phyloP scores from a whole-genome alignment of 2,888 invertebrate species.

The Orthosia cruda region DNA sequence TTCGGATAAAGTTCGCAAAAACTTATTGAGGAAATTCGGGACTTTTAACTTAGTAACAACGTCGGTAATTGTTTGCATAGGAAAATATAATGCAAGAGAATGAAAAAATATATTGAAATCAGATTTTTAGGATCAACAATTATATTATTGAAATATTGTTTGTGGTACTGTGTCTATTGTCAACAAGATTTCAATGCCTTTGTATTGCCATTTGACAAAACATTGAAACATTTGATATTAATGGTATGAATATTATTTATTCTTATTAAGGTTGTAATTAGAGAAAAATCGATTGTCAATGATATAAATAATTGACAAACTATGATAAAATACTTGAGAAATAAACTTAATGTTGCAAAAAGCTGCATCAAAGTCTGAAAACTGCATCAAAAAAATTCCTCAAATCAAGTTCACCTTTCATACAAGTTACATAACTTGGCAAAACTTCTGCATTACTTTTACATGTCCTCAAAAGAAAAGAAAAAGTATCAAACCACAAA shows the following conservation, averaged over 20 bases:
- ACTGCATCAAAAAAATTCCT: background rate
- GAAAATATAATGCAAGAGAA: background rate
- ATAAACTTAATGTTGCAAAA: background rate
- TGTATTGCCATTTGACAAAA: background rate
- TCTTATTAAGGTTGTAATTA: background rate
- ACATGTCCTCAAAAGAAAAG: constrained; percentile 26
- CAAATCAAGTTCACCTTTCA: constrained; percentile 3
- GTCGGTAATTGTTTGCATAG: background rate
- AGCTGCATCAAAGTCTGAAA: background rate
- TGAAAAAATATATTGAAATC: background rate
- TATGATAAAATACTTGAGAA: background rate
- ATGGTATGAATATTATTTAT: background rate
- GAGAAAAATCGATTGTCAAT: background rate
- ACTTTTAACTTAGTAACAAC: background rate
- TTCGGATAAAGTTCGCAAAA: constrained; percentile 41
- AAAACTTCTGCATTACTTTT: constrained; percentile 45
- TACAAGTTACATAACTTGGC: constrained; percentile 47
- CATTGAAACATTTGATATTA: background rate
- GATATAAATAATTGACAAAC: background rate
- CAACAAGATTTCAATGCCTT: background rate
- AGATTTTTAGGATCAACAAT: background rate
- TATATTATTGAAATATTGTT: background rate
- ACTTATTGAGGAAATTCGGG: constrained; percentile 16
- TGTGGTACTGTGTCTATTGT: too few relatives aligned
- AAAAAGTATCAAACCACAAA: constrained; percentile 41